Percentiles rank a stretch among this genome's conserved stretches.
phyloP scores from a whole-genome alignment of 2,113 vertebrate genomes.

The Xyrauchen texanus region DNA sequence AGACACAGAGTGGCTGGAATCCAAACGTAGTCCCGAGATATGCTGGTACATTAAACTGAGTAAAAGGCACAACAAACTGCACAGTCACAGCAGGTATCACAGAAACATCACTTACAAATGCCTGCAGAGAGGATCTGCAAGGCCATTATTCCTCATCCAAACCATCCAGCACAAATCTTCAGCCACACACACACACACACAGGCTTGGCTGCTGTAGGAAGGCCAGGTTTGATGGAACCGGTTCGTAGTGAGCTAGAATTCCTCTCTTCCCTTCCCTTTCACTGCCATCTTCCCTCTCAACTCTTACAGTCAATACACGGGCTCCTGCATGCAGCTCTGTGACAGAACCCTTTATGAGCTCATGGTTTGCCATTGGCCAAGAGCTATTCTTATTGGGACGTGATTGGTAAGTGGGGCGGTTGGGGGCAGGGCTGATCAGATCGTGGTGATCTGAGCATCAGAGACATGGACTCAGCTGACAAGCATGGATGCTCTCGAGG shows the following conservation, averaged over 20 bases:
- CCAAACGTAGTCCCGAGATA: neutral
- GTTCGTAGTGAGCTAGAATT: neutral
- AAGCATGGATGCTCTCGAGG: constrained; percentile 11
- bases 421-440: constrained; percentile 34
- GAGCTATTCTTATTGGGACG: neutral
- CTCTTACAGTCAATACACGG: constrained; percentile 38
- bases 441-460: constrained; percentile 13
- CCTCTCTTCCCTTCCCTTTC: constrained; percentile 13
- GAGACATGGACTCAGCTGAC: neutral
- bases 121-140: constrained; percentile 41
- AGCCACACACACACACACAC: neutral
- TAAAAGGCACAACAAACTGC: constrained; percentile 29
- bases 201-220: constrained; percentile 8
- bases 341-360: constrained; percentile 27
- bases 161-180: constrained; percentile 14
- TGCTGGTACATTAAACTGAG: neutral
- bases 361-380: constrained; percentile 14
- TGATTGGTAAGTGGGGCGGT: constrained; percentile 14
- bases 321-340: constrained; percentile 25
- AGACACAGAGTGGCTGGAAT: neutral
- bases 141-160: constrained; percentile 30
- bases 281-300: constrained; percentile 41
- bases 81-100: constrained; percentile 18
- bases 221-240: constrained; percentile 12
- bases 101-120: constrained; percentile 37